These are phyloP conservation scores for Drosophila malerkotliana DNA, from an alignment of 1,140 invertebrate genomes.

Conservation along the genomic window DNA sequence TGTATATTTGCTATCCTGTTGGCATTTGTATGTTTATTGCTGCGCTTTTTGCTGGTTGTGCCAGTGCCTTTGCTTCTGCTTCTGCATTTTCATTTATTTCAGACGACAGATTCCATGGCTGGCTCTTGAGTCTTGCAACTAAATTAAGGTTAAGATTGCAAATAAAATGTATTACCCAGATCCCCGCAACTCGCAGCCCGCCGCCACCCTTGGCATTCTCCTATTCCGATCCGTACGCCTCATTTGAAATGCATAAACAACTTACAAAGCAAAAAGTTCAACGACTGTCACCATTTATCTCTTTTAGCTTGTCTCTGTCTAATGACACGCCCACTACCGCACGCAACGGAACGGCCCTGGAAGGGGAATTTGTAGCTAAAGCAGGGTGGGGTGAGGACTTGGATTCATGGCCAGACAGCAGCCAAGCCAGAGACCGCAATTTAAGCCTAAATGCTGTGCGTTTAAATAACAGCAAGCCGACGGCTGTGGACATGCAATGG, in stretches of 20 bases:
- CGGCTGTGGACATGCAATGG: conserved; percentile 66
- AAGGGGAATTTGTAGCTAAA: not conserved
- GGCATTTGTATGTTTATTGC: conserved; percentile 66
- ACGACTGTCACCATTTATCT: conserved; percentile 80
- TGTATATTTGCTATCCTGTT: conserved; percentile 36
- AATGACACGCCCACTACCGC: conserved; percentile 71
- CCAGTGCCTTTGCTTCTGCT: conserved; percentile 14
- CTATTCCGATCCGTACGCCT: conserved; percentile 34
- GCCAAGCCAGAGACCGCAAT: conserved; percentile 60
- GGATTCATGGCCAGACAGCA: conserved; percentile 66
- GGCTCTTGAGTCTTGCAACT: conserved; percentile 68
- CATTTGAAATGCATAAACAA: conserved; percentile 82
- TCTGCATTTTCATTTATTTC: conserved; percentile 78
- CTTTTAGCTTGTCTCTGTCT: conserved; percentile 72
- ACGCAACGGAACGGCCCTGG: conserved; percentile 21
- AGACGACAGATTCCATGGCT: conserved; percentile 67
- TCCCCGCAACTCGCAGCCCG: not conserved
- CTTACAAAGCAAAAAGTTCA: conserved; percentile 78
- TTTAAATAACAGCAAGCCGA: conserved; percentile 67
- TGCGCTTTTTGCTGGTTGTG: conserved; percentile 71
- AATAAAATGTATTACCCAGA: conserved; percentile 77
- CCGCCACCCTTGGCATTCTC: not conserved
- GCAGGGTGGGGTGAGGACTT: not conserved
- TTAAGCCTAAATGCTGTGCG: conserved; percentile 78
- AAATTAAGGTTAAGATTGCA: conserved; percentile 82